Conservation (phyloP, 2,797 vertebrate species). For the Prionace glauca region DNA sequence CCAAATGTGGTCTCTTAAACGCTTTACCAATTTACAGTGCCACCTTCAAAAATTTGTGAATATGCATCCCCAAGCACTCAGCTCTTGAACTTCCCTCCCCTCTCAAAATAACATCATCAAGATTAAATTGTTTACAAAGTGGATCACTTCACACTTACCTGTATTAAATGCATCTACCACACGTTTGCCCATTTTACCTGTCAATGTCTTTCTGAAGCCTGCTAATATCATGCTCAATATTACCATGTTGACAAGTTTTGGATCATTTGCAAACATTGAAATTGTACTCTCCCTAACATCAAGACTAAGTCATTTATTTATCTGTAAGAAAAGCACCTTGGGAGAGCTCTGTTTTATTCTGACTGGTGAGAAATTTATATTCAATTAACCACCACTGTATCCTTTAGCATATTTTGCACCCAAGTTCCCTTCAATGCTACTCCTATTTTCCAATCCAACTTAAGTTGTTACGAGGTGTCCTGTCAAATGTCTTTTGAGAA, state of each 20-base stretch:
- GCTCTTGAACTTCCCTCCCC: too few relatives aligned
- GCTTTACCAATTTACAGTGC: neutral
- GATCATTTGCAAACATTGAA: neutral
- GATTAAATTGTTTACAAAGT: neutral
- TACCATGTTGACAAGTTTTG: neutral
- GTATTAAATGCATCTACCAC: neutral
- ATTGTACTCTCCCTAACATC: neutral
- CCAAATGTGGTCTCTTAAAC: neutral
- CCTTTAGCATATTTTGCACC: neutral
- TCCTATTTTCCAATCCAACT: too few relatives aligned
- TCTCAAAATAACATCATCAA: neutral
- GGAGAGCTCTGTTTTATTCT: neutral
- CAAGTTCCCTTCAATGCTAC: neutral
- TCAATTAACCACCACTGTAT: neutral
- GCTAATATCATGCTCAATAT: neutral
- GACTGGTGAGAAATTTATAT: too few relatives aligned
- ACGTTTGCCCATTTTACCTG: neutral
- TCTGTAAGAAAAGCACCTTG: neutral
- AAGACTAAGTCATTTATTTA: neutral
- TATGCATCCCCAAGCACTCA: neutral
- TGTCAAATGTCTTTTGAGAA: too few relatives aligned
- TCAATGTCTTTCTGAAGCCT: neutral
- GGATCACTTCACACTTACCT: neutral
- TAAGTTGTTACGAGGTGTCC: too few relatives aligned
- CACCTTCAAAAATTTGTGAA: neutral